Percentiles rank a stretch among this genome's conserved stretches.
Evolutionary conservation across 2,113 vertebrate species (phyloP).

Genomic region (Oryzias celebensis): DNA sequence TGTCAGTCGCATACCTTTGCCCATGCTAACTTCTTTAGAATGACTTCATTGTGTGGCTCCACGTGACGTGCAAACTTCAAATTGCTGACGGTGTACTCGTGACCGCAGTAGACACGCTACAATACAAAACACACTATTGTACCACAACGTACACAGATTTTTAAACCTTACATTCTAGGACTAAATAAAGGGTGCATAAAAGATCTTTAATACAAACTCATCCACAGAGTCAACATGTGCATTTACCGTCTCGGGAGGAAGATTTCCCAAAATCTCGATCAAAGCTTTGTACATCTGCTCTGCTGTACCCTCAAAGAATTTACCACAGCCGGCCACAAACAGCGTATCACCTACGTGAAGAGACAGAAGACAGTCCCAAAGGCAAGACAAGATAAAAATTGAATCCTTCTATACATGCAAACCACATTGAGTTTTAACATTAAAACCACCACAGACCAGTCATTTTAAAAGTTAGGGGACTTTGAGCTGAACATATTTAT

Average conservation of each 20-base stretch:
- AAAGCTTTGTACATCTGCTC: slow-evolving; percentile 96
- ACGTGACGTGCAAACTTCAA: slow-evolving; percentile 94
- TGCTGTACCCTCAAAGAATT: slow-evolving; percentile 95
- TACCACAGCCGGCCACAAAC: slow-evolving; percentile 94
- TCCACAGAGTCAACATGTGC: not conserved
- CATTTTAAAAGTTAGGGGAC: too few relatives aligned
- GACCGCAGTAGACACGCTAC: slow-evolving; percentile 93
- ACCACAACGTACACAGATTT: not conserved
- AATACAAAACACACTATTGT: slow-evolving; percentile 22
- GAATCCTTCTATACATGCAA: too few relatives aligned
- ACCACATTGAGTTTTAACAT: too few relatives aligned
- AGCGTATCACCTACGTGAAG: slow-evolving; percentile 87
- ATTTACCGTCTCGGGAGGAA: slow-evolving; percentile 88
- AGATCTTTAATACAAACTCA: too few relatives aligned
- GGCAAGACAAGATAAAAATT: not conserved
- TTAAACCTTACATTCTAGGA: not conserved
- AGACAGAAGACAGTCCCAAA: slow-evolving; percentile 3
- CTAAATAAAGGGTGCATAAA: not conserved
- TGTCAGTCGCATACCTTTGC: slow-evolving; percentile 83
- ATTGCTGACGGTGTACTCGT: slow-evolving; percentile 97
- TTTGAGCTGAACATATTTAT: too few relatives aligned
- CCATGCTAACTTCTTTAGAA: slow-evolving; percentile 90
- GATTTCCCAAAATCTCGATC: slow-evolving; percentile 86
- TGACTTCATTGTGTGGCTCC: slow-evolving; percentile 83
- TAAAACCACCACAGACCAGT: too few relatives aligned